These are phyloP conservation scores for Acrocyrtus sp. DNA, from an alignment of 2,888 invertebrate species.

Conservation along the genomic window DNA sequence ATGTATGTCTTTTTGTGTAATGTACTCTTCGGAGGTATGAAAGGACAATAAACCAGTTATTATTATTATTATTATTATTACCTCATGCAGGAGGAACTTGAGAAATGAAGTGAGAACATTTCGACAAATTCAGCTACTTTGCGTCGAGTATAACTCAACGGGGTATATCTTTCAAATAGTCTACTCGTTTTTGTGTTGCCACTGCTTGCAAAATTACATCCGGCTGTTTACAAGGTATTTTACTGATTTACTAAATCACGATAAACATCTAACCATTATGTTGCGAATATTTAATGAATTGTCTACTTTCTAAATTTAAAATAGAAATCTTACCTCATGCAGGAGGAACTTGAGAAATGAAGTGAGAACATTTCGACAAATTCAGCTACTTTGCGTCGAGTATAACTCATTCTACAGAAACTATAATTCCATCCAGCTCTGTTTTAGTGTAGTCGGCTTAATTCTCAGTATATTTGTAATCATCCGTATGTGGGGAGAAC, in stretches of 20 bases:
- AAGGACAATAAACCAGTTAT: too few relatives aligned
- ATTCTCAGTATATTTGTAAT: not conserved
- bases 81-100: not conserved
- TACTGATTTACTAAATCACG: too few relatives aligned
- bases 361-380: not conserved
- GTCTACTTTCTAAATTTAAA: too few relatives aligned
- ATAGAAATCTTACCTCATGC: not conserved
- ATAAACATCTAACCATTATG: too few relatives aligned
- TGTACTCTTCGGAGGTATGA: too few relatives aligned
- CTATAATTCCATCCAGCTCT: not conserved
- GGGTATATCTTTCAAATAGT: not conserved
- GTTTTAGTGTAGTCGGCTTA: not conserved
- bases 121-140: not conserved
- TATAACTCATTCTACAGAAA: constrained; percentile 3
- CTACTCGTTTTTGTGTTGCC: not conserved
- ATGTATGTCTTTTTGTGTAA: too few relatives aligned
- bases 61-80: too few relatives aligned
- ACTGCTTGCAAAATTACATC: constrained; percentile 11
- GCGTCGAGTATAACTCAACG: not conserved
- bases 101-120: not conserved
- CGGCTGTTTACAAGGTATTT: not conserved
- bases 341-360: not conserved
- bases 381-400: not conserved
- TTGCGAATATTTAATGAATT: too few relatives aligned
- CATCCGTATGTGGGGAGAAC: not conserved